Base-by-base conservation (phyloP, 2,888 invertebrate genomes). In the Barypeithes pellucidus region DNA sequence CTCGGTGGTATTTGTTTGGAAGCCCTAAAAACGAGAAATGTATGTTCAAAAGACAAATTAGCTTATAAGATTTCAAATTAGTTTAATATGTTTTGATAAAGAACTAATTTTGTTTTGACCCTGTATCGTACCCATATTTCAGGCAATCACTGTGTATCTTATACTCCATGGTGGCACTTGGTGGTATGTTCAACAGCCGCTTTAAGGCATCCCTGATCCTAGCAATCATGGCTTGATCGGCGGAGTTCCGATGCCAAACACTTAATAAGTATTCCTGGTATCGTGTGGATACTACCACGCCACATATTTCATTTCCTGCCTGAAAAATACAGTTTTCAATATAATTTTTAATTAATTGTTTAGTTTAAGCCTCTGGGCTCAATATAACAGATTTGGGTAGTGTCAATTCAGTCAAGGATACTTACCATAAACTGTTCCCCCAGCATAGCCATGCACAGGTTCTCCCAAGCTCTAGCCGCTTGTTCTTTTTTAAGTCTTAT, bases 391-490 rank as follows among this genome's bases (percentile, higher is more conserved):
- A n/a, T n/a, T n/a, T n/a, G n/a, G n/a, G n/a, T n/a, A n/a, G n/a
- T n/a, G n/a, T n/a, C n/a, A n/a, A n/a, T n/a, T n/a, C n/a, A n/a
- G n/a, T n/a, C n/a, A n/a, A n/a, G n/a, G n/a, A n/a, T n/a, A 50
- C 24, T 50, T 80, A 86, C 98, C 92, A 98, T 95, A 89, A 99
- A 99, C 89, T 99, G 98, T 87, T 99, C 99, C 3, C 99, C 99
- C 79, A 99, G 88, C 94, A 99, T 97, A 75, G 99, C 99, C 90
- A 99, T 92, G 82, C 99, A 94, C 67, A 99, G 90, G 88, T 99
- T 99, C 87, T 99, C 99, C 99, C 99, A 99, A 84, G 98, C 98
- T 77, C 98, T 91, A 39, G 96, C 96, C 60, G 97, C 96, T 86
- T 97, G 91, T 77, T 96, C 95, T 88, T 98, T 98, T 83, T 96